A percentile compares a stretch with the other conserved stretches of the same genome.
Conservation (phyloP, 2,113 vertebrate genomes). For the Glaucomys volans region DNA sequence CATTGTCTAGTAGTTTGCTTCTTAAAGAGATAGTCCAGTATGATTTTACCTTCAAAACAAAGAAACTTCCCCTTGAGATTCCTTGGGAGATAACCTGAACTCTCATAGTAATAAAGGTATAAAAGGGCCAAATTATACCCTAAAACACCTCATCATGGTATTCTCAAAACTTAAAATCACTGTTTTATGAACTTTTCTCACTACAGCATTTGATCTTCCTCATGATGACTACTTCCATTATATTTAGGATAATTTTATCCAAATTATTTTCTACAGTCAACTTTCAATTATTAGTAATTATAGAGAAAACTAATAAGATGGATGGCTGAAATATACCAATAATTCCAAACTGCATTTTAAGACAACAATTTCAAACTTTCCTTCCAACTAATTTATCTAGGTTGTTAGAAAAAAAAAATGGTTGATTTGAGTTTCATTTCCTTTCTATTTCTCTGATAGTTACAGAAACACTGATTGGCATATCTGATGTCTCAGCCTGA, state of each 20-base stretch:
- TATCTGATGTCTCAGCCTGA: not conserved
- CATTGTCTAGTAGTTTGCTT: not conserved
- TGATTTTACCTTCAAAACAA: not conserved
- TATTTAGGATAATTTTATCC: not conserved
- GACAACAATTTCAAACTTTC: constrained; percentile 39
- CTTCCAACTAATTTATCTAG: not conserved
- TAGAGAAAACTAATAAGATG: constrained; percentile 34
- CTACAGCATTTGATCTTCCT: not conserved
- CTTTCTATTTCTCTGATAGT: not conserved
- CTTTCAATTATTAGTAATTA: not conserved
- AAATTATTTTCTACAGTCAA: not conserved
- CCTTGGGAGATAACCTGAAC: not conserved
- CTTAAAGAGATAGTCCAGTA: not conserved
- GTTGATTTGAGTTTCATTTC: constrained; percentile 11
- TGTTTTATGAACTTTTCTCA: not conserved
- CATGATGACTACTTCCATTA: not conserved
- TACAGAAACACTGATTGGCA: not conserved
- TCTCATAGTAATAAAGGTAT: not conserved
- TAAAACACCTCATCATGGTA: not conserved
- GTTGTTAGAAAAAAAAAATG: not conserved
- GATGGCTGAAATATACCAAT: not conserved
- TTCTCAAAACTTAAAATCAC: constrained; percentile 24
- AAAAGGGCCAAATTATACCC: not conserved
- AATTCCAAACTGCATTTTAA: constrained; percentile 34
- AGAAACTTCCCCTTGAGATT: not conserved